phyloP scores from a whole-genome alignment of 2,888 invertebrate genomes.

The Andrena dorsata region DNA sequence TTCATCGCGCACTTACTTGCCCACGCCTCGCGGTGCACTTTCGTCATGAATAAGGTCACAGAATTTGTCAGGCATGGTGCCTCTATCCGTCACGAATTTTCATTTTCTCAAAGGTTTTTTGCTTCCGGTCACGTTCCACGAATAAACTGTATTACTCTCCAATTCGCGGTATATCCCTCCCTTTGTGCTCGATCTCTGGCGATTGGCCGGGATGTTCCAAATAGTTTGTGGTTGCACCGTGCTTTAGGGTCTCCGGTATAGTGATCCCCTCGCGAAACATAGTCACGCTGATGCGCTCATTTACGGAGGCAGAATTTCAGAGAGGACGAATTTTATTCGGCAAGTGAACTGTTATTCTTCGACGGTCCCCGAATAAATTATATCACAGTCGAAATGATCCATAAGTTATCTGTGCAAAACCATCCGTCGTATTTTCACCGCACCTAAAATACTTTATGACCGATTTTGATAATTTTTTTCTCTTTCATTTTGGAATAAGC shows the following conservation, averaged over 20 bases:
- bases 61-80: neutral
- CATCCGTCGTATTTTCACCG: neutral
- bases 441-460: neutral
- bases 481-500: neutral
- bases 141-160: conserved; percentile 46
- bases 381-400: neutral
- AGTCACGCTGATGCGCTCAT: conserved; percentile 18
- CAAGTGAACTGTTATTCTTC: neutral
- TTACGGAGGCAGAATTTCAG: neutral
- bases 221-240: conserved; percentile 47
- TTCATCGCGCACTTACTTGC: neutral
- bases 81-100: conserved; percentile 12
- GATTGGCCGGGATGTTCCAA: conserved; percentile 45
- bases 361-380: conserved; percentile 1
- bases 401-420: neutral
- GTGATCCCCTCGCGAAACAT: conserved; percentile 34
- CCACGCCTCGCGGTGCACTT: neutral
- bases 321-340: conserved; percentile 14
- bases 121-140: conserved; percentile 51
- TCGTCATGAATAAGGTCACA: neutral
- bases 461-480: conserved; percentile 7
- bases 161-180: conserved; percentile 34
- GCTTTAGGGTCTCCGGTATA: conserved; percentile 11
- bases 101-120: conserved; percentile 29
- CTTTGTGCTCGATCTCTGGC: conserved; percentile 29